Evolutionary conservation across 2,113 vertebrate species (phyloP).

Genomic region (Monarcha castaneiventris): DNA sequence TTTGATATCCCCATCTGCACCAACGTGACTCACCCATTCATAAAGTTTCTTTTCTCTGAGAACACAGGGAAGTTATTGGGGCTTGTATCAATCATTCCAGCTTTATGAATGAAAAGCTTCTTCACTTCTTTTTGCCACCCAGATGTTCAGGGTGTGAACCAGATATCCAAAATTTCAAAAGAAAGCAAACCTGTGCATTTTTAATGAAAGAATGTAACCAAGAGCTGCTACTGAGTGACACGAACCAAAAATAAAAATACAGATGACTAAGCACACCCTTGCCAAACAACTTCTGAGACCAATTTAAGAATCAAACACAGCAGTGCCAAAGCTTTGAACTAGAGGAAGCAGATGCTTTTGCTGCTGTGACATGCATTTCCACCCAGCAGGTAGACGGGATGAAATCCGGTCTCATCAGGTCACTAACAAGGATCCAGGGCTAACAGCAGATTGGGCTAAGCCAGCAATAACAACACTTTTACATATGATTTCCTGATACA

Average conservation of each 20-base stretch:
- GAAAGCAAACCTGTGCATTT: not conserved
- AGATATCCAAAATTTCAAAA: not conserved
- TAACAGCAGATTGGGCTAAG: conserved; percentile 28
- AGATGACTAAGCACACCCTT: conserved; percentile 57
- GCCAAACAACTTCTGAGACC: conserved; percentile 65
- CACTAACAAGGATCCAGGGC: conserved; percentile 44
- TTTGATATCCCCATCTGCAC: not conserved
- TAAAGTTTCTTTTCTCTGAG: not conserved
- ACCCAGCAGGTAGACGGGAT: conserved; percentile 62
- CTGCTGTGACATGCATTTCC: conserved; percentile 65
- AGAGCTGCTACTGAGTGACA: conserved; percentile 24
- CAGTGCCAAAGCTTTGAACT: conserved; percentile 64
- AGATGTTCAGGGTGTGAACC: not conserved
- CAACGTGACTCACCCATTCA: conserved; percentile 18
- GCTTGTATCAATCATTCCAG: not conserved
- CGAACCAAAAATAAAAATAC: conserved; percentile 40
- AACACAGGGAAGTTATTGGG: not conserved
- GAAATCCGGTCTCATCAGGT: conserved; percentile 58
- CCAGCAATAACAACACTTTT: conserved; percentile 66
- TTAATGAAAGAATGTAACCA: not conserved
- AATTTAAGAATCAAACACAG: conserved; percentile 52
- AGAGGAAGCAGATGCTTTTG: conserved; percentile 69
- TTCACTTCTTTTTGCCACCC: not conserved
- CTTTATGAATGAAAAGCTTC: not conserved
- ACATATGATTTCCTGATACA: conserved; percentile 61